Evolutionary conservation across 2,888 invertebrate genomes (phyloP), one percentile per base, ranked within the genome.

Genomic region (Herminia tarsipennalis): DNA sequence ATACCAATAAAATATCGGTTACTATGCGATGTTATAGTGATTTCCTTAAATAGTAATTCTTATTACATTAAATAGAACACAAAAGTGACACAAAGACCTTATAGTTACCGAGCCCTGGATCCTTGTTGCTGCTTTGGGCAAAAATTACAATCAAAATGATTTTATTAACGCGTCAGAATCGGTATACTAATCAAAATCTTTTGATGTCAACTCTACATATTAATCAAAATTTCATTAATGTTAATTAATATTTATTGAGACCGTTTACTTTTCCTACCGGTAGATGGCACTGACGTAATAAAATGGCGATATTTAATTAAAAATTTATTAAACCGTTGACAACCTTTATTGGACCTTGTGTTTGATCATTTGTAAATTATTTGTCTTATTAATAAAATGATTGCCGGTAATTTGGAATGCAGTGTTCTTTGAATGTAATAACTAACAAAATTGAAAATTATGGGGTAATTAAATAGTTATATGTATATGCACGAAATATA

Each of bases 171-270:
- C 12, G 10, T 9, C 29, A 16, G 29, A 49, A 43, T 44, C 40
- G 32, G 10, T 16, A 27, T 38, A 34, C 28, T 12, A 32, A 35
- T 42, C 37, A 47, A 47, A 51, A 48, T 9, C 37, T 43, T 58
- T 62, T 64, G 63, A 64, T 39, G 43, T 64, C 29, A 28, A 28
- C 30, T 44, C 13, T 30, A 21, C 12, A 3, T 28, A 25, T 25
- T 48, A 62, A 62, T 66, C 52, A 64, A 62, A 62, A 62, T 56
- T 58, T 62, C 3, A 66, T 62, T 53, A 49, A 25, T 37, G 33
- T 40, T 56, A 35, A 63, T 51, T 38, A 43, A 27, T 34, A 10
- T 37, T 50, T 39, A 58, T 50, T 47, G 39, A 49, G 34, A 32
- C 40, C 44, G 40, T 42, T 49, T 46, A 41, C 41, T 38, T 27